Evolutionary conservation across 2,888 invertebrate genomes (phyloP), one percentile per base, ranked within the genome.

Genomic region (Cheilosia variabilis): DNA sequence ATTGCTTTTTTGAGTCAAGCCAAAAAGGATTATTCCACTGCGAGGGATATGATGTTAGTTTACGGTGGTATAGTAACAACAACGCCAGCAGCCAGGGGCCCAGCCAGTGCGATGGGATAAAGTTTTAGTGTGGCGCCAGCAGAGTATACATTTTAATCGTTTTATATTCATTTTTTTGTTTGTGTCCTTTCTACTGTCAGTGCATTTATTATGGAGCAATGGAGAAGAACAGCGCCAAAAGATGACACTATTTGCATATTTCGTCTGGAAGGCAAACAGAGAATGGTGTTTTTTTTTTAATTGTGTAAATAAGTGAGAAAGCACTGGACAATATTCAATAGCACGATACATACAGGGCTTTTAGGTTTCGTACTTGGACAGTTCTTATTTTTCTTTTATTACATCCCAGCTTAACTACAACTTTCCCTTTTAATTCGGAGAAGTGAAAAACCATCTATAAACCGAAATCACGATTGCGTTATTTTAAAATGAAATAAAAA

Each of bases 1-100:
- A 83, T 73, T 78, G 63, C 75, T 65, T 75, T 75, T 75, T 73
- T 53, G 69, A 63, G 45, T 63, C 60, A n/a, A 75, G 79, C 79
- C 75, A 79, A 84, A 73, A 75, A 75, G 41, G 57, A 57, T 69
- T 79, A 47, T 60, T 63, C 31, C 19, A 19, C 76, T 53, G 34
- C 10, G n/a, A 31, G 10, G 43, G 52, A 66, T 71, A 43, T 65
- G 53, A 65, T 22, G 57, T 41, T 60, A 58, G 66, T 52, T 65
- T 47, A 65, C 34, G 43, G 53, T 57, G 52, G 22, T 43, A 55
- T 6, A 17, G 27, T 7, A 57, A 45, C 27, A 68, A 43, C 65
- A 63, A 63, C 65, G 43, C 10, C 17, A 55, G 27, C 43, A 15
- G 22, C 47, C n/a, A 17, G 24, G 27, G 53, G 13, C 22, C 3